Evolutionary conservation across 2,113 vertebrate species (phyloP).

Genomic region (Glareola pratincola): DNA sequence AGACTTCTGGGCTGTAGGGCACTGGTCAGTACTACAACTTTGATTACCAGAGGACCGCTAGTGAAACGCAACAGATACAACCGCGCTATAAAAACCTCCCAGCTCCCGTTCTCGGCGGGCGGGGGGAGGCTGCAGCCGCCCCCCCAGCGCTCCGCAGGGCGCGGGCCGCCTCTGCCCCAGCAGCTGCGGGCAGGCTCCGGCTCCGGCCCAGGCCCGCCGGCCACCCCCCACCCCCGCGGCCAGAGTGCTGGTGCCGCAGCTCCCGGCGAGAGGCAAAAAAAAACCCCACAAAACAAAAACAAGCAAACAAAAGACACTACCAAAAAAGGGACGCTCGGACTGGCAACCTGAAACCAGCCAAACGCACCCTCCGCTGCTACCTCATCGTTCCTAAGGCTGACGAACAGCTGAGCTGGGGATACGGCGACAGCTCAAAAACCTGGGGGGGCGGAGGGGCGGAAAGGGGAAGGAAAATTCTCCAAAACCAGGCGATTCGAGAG

Average conservation of each 20-base stretch:
- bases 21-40: not conserved
- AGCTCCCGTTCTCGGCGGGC: rapidly evolving
- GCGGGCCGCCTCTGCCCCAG: not conserved
- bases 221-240: not conserved
- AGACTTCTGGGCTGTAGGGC: not conserved
- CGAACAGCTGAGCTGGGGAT: not conserved
- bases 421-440: not conserved
- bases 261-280: not conserved
- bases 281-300: no score
- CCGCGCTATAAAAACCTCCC: not conserved
- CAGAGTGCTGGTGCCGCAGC: not conserved
- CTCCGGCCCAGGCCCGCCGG: not conserved
- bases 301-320: not conserved
- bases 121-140: not conserved
- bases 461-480: not conserved
- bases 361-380: not conserved
- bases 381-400: not conserved
- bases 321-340: not conserved
- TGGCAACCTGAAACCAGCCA: not conserved
- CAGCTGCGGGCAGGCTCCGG: not conserved
- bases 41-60: not conserved
- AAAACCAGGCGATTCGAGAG: rapidly evolving
- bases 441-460: no score
- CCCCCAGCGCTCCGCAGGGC: not conserved
- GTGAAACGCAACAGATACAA: not conserved